A percentile compares a stretch with the other conserved stretches of the same genome.
Evolutionary conservation across 92 coral and sea anemone species (phyloP).

Genomic region (Isaurus tuberculatus): DNA sequence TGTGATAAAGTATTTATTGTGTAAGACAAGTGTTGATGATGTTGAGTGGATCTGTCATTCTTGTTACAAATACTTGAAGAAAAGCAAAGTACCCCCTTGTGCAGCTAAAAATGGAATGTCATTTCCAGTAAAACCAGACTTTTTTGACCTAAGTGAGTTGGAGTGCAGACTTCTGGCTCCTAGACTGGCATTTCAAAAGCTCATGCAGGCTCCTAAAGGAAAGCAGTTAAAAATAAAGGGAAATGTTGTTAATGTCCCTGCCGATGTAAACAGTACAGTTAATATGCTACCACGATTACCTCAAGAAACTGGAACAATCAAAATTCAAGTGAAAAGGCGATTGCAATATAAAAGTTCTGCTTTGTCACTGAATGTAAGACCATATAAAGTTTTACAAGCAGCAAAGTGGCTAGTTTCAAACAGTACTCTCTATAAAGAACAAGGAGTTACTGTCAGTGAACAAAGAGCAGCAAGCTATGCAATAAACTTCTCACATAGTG

Average conservation of each 20-base stretch:
- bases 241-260: constrained; percentile 5
- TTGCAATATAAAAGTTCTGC: constrained; percentile 3
- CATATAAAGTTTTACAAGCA: constrained; percentile 10
- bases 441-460: background rate
- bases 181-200: constrained; percentile 2
- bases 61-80: background rate
- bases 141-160: constrained; percentile 4
- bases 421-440: background rate
- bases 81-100: constrained; percentile 15
- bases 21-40: background rate
- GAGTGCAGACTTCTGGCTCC: constrained; percentile 22
- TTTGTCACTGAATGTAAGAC: constrained; percentile 15
- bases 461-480: constrained; percentile 1
- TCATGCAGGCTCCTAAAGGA: constrained; percentile 3
- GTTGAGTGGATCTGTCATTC: background rate
- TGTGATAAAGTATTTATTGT: background rate
- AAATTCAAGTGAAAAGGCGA: background rate
- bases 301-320: background rate
- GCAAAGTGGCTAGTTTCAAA: constrained; percentile 5
- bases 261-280: background rate
- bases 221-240: background rate
- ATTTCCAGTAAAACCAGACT: background rate
- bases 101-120: background rate
- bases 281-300: background rate
- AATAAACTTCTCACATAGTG: constrained; percentile 7